These are phyloP conservation scores for Pygoscelis adeliae DNA, from an alignment of 2,113 vertebrate genomes.

Conservation along the genomic window DNA sequence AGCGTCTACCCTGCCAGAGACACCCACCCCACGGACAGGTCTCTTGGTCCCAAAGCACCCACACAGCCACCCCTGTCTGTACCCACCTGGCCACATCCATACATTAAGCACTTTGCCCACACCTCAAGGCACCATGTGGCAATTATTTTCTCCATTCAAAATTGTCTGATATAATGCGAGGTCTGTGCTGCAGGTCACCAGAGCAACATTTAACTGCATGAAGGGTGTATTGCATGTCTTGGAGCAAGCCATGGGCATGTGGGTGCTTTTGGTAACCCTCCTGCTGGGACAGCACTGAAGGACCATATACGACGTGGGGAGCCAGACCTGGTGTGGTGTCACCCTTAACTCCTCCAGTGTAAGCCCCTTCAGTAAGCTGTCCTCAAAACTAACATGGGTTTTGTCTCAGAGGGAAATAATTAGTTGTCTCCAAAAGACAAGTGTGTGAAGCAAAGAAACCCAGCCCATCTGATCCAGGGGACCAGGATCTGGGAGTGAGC, in stretches of 20 bases:
- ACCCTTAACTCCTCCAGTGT: not conserved
- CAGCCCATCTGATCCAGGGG: not conserved
- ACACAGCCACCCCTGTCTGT: not conserved
- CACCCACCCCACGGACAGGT: not conserved
- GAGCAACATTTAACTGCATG: not conserved
- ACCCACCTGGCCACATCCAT: not conserved
- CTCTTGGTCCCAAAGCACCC: not conserved
- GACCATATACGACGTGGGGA: rapidly evolving
- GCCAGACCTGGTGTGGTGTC: too few relatives aligned
- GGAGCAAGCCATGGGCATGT: rapidly evolving
- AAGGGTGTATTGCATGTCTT: not conserved
- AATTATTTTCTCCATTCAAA: not conserved
- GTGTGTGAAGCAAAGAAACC: not conserved
- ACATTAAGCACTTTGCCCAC: not conserved
- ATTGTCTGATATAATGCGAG: not conserved
- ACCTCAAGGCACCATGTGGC: rapidly evolving
- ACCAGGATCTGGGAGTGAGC: not conserved
- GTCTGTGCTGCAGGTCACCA: not conserved
- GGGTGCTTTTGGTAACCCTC: not conserved
- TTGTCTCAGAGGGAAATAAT: not conserved
- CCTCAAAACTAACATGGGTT: not conserved
- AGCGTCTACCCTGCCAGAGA: not conserved
- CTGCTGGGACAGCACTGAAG: not conserved
- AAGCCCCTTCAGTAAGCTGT: not conserved
- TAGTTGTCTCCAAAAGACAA: not conserved